Percentiles rank a stretch among this genome's conserved stretches.
phyloP scores from a whole-genome alignment of 2,888 invertebrate species.

The Lasioglossum malachurum region DNA sequence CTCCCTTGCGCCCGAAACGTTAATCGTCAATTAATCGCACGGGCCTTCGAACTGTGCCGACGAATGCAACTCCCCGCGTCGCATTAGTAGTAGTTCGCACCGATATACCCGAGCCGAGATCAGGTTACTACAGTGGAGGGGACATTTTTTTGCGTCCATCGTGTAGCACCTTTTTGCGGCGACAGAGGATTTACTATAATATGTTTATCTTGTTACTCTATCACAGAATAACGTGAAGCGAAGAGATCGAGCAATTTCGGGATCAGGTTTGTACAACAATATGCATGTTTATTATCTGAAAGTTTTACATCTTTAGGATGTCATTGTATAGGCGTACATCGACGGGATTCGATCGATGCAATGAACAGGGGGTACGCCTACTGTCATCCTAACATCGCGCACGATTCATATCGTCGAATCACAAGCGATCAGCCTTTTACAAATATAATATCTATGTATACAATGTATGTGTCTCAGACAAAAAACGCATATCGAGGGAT shows the following conservation, averaged over 20 bases:
- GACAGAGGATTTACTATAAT: too few species aligned
- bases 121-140: too few species aligned
- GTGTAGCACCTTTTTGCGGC: too few species aligned
- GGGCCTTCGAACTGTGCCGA: too few species aligned
- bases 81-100: too few species aligned
- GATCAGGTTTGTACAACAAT: slow-evolving; percentile 79
- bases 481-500: slow-evolving; percentile 69
- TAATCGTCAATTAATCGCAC: too few species aligned
- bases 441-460: slow-evolving; percentile 75
- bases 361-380: slow-evolving; percentile 32
- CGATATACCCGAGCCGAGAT: too few species aligned
- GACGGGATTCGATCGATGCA: slow-evolving; percentile 62
- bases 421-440: slow-evolving; percentile 65
- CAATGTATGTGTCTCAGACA: slow-evolving; percentile 68
- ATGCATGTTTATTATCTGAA: slow-evolving; percentile 84
- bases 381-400: not conserved
- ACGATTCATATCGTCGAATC: slow-evolving; percentile 57
- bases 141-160: too few species aligned
- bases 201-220: slow-evolving; percentile 2
- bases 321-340: slow-evolving; percentile 59
- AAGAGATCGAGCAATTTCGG: slow-evolving; percentile 8
- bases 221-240: not conserved
- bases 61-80: too few species aligned
- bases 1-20: too few species aligned
- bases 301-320: slow-evolving; percentile 81